phyloP scores from a whole-genome alignment of 2,797 vertebrate genomes.

The Premnoplex brunnescens region DNA sequence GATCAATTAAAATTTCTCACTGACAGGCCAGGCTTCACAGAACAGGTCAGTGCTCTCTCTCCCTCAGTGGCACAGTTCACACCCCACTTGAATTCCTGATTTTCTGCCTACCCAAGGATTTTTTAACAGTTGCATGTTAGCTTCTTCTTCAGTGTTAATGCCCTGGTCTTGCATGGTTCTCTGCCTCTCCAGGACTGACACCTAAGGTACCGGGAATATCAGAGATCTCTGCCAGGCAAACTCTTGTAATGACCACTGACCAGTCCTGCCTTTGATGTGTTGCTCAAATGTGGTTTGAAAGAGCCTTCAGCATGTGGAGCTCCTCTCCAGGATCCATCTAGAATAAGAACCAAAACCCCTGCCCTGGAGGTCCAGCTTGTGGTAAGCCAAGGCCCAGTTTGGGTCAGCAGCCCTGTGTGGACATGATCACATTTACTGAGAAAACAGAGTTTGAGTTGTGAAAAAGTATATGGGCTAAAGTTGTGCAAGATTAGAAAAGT shows the following conservation, averaged over 20 bases:
- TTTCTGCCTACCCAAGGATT: background rate
- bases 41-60: background rate
- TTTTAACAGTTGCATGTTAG: background rate
- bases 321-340: background rate
- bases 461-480: background rate
- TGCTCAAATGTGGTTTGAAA: background rate
- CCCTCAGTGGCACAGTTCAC: background rate
- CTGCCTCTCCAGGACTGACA: background rate
- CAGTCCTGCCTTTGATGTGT: background rate
- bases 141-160: background rate
- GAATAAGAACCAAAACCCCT: background rate
- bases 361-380: background rate
- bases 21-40: background rate
- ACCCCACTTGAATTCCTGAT: background rate
- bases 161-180: background rate
- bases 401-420: background rate
- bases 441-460: background rate
- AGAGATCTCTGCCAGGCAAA: background rate
- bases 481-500: background rate
- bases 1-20: background rate
- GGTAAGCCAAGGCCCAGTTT: background rate
- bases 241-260: background rate
- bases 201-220: background rate
- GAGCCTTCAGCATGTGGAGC: background rate
- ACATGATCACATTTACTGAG: background rate